Percentiles rank a stretch among this genome's conserved stretches.
Conservation (phyloP, 2,113 vertebrate species). For the Puntigrus tetrazona region DNA sequence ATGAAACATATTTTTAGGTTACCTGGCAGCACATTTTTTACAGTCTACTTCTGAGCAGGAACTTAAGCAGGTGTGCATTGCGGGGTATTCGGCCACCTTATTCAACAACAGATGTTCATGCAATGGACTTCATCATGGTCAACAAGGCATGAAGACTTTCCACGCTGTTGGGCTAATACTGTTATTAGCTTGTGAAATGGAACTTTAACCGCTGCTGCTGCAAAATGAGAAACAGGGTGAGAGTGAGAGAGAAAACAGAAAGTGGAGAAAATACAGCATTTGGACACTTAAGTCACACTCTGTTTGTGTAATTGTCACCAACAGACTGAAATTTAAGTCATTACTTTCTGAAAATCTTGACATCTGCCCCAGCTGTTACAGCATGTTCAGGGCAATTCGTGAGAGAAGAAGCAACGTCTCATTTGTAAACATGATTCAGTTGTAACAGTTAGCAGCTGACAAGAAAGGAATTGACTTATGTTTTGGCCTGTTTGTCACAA, state of each 20-base stretch:
- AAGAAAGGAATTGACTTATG: background rate
- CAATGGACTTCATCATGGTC: constrained; percentile 42
- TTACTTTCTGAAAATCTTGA: background rate
- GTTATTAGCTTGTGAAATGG: constrained; percentile 41
- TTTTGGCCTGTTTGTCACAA: background rate
- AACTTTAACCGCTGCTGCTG: constrained; percentile 1
- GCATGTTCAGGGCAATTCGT: background rate
- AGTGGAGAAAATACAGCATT: background rate
- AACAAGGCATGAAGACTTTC: constrained; percentile 48
- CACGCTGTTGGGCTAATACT: constrained; percentile 18
- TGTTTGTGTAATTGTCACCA: background rate
- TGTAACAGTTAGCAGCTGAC: background rate
- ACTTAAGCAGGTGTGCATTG: constrained; percentile 16
- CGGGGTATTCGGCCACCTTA: background rate
- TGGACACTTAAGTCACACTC: background rate
- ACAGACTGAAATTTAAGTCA: background rate
- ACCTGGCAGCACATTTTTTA: background rate
- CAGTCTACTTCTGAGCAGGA: background rate
- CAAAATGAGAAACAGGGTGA: background rate
- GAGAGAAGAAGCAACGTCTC: background rate
- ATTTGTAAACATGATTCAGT: background rate
- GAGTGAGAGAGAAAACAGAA: background rate
- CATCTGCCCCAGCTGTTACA: background rate
- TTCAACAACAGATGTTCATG: constrained; percentile 45
- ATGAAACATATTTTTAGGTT: background rate